phyloP scores from a whole-genome alignment of 2,797 vertebrate genomes.

The Darevskia mixta region DNA sequence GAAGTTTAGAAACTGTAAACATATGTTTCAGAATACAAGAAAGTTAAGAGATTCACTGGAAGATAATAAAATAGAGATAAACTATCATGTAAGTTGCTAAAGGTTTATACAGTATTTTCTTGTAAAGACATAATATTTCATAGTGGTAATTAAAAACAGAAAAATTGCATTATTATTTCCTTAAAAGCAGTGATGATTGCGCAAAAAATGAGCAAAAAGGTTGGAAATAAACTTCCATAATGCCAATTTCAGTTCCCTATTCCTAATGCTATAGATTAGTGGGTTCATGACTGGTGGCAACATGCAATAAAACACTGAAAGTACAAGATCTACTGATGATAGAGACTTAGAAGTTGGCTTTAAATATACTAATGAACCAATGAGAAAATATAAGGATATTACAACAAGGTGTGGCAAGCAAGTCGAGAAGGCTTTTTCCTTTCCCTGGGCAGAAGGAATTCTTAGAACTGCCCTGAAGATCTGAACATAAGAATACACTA shows the following conservation, averaged over 20 bases:
- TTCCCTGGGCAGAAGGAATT: constrained; percentile 6
- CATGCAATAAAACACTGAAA: background rate
- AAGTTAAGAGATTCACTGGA: too few relatives aligned
- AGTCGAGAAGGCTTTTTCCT: background rate
- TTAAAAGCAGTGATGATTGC: background rate
- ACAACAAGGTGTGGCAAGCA: constrained; percentile 7
- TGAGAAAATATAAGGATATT: background rate
- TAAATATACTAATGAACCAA: background rate
- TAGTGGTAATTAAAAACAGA: too few relatives aligned
- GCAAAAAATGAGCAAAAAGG: background rate
- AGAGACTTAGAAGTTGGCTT: background rate
- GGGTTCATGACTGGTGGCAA: background rate
- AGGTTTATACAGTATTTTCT: too few relatives aligned
- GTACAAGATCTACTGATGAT: background rate
- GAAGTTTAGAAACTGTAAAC: too few relatives aligned
- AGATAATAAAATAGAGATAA: too few relatives aligned
- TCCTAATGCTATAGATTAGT: background rate
- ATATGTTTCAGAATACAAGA: too few relatives aligned
- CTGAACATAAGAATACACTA: constrained; percentile 16
- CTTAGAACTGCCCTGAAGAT: background rate
- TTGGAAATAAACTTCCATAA: background rate
- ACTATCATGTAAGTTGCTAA: too few relatives aligned
- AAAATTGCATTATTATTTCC: too few relatives aligned
- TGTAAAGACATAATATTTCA: too few relatives aligned
- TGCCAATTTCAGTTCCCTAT: background rate